A percentile compares a stretch with the other conserved stretches of the same genome.
These are phyloP conservation scores for Phalanger gymnotis DNA, from an alignment of 2,797 vertebrate genomes.

Conservation along the genomic window DNA sequence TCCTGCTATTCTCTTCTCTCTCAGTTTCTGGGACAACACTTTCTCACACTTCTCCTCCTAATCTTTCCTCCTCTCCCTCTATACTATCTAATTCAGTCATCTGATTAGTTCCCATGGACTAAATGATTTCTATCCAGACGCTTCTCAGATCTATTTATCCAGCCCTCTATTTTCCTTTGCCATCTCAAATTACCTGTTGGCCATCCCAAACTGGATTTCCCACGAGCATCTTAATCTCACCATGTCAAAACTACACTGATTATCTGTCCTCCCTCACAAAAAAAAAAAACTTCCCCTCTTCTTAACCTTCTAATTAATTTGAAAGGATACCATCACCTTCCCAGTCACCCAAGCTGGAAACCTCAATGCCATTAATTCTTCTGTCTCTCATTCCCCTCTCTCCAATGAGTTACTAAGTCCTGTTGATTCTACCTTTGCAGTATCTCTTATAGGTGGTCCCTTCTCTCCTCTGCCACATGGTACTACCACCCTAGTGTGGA, in stretches of 20 bases:
- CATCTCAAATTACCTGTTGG: not conserved
- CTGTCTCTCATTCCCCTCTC: not conserved
- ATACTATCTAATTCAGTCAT: not conserved
- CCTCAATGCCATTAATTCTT: not conserved
- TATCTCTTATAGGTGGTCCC: not conserved
- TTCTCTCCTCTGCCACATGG: not conserved
- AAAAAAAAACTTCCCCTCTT: not conserved
- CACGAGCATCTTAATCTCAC: not conserved
- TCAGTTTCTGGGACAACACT: too few relatives aligned
- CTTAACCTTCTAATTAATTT: not conserved
- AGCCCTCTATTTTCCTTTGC: not conserved
- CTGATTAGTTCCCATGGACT: not conserved
- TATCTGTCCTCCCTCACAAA: not conserved
- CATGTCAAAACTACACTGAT: not conserved
- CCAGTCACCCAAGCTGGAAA: not conserved
- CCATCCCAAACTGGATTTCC: not conserved
- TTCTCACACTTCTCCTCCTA: too few relatives aligned
- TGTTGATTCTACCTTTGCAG: not conserved
- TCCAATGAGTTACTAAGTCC: not conserved
- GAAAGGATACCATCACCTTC: not conserved
- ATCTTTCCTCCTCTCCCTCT: too few relatives aligned
- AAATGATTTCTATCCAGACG: not conserved
- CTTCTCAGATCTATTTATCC: not conserved
- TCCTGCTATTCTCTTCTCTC: too few relatives aligned
- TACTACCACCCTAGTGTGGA: not conserved